Base-by-base conservation (phyloP, 64 coral and sea anemone genomes). In the Pachyseris speciosa region DNA sequence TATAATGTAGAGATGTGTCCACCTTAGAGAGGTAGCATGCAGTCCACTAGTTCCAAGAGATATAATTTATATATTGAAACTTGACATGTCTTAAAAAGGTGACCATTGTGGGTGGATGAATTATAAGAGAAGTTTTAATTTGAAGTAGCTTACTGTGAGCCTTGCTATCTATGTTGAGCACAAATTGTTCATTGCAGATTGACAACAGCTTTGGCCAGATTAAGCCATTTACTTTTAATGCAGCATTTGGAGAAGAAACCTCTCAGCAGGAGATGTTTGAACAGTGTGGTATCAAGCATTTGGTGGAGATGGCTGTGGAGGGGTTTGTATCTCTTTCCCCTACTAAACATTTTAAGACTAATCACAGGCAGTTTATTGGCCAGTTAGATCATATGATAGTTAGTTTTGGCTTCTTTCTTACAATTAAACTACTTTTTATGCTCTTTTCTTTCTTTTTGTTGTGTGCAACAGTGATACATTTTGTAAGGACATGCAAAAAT, bases 141-240 rank as follows among this genome's bases (percentile, higher is more conserved):
- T n/a, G n/a, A n/a, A n/a, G n/a, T n/a, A n/a, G n/a, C n/a, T n/a
- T n/a, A n/a, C n/a, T n/a, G n/a, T n/a, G n/a, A n/a, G n/a, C n/a
- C n/a, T n/a, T n/a, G n/a, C n/a, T n/a, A n/a, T 87, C n/a, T 27
- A 58, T 58, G 11, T 58, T 58, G 52, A 20, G 19, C 11, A 19
- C 6, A 39, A 22, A 15, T 22, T 69, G 6, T 90, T 69, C 37
- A 7, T 65, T 73, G 26, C 53, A 99, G 97, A 93, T 99, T 90
- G 97, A 99, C 33, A 99, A 98, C 55, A 98, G 86, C 37, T 90
- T 93, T 95, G 97, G 97, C 22, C 97, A 99, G 71, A 86, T 92
- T 37, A 99, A 99, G 67, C 93, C 97, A 60, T 99, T 99, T 37
- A 99, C 97, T 20, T 99, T 99, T 37, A 99, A 99, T 87, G 90